Percentiles rank a stretch among this genome's conserved stretches.
Evolutionary conservation across 2,113 vertebrate genomes (phyloP).

Genomic region (Columbina picui): DNA sequence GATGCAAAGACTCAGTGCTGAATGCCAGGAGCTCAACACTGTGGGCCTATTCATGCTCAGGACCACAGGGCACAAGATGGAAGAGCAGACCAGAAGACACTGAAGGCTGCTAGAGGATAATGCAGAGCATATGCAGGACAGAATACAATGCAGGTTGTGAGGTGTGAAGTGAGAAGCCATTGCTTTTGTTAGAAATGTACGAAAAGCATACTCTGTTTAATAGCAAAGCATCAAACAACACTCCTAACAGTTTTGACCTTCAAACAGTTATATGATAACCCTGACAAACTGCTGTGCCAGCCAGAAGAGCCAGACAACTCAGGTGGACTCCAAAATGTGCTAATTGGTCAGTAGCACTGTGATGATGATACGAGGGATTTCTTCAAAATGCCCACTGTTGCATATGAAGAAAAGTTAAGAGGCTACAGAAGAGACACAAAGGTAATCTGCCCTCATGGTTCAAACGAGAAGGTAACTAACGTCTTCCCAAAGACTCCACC

Average conservation of each 20-base stretch:
- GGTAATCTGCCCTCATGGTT: not conserved
- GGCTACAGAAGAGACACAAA: not conserved
- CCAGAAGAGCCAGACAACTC: not conserved
- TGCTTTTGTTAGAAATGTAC: not conserved
- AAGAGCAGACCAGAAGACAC: not conserved
- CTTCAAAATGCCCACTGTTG: not conserved
- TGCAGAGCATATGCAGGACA: not conserved
- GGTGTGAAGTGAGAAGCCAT: not conserved
- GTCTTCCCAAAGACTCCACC: not conserved
- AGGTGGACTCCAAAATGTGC: not conserved
- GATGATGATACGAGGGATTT: not conserved
- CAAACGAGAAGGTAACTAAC: not conserved
- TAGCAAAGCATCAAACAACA: not conserved
- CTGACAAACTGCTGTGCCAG: not conserved
- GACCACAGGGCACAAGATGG: not conserved
- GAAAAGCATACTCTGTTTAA: not conserved
- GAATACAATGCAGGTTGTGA: not conserved
- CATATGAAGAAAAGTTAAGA: not conserved
- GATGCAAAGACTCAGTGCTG: not conserved
- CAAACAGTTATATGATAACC: rapidly evolving
- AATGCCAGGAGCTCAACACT: not conserved
- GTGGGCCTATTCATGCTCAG: not conserved
- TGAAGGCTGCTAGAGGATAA: not conserved
- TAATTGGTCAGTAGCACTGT: not conserved
- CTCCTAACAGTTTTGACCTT: not conserved